Conservation (phyloP, 2,113 vertebrate genomes). For the Ranitomeya imitator region DNA sequence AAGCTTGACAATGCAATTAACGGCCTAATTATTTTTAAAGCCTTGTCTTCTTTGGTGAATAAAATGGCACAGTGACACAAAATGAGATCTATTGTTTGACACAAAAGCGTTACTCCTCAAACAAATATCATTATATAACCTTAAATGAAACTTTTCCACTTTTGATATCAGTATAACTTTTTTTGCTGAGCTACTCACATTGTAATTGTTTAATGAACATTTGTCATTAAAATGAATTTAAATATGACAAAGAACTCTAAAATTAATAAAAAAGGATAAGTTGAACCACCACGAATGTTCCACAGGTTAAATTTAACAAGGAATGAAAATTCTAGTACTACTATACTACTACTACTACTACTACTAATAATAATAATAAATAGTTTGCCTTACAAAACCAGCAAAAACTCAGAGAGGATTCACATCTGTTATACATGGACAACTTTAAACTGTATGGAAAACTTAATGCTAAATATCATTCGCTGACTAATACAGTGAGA, state of each 20-base stretch:
- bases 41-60: slow-evolving; percentile 16
- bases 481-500: too few species aligned
- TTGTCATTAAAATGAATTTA: neutral
- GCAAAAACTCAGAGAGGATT: too few species aligned
- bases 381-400: too few species aligned
- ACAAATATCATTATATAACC: neutral
- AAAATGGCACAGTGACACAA: slow-evolving; percentile 11
- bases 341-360: too few species aligned
- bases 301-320: too few species aligned
- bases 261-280: too few species aligned
- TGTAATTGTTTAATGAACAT: neutral
- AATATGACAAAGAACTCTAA: neutral
- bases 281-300: too few species aligned
- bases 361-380: too few species aligned
- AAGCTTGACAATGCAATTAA: slow-evolving; percentile 48
- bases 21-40: slow-evolving; percentile 46
- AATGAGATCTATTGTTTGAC: neutral
- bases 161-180: neutral
- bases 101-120: neutral
- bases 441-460: too few species aligned
- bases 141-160: neutral
- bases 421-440: too few species aligned
- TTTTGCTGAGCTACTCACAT: neutral
- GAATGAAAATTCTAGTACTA: too few species aligned
- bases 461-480: too few species aligned